Base-by-base conservation (phyloP, 2,797 vertebrate genomes). In the Pangasius krempfi region DNA sequence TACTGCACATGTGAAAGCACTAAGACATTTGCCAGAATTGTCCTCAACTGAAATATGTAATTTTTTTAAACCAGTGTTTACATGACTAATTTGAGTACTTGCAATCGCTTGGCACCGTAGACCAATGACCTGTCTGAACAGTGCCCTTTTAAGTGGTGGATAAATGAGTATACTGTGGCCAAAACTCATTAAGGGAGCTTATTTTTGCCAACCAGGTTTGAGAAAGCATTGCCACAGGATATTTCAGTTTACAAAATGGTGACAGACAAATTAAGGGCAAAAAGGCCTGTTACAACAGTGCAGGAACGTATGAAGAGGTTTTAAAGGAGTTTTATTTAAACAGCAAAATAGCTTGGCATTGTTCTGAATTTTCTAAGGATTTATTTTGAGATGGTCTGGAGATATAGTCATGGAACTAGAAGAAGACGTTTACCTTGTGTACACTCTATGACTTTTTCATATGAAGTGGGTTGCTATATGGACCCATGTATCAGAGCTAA, bases 251-350 rank as follows among this genome's bases (percentile, higher is more conserved):
- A 90, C 60, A 56, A 89, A 64, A 87, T n/a, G 4, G 87, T 89
- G 89, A 91, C 86, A 88, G 88, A 92, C 73, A 87, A 85, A 90
- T 89, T 78, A 50, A 84, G 68, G 70, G 84, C 25, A 86, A 75
- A 52, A 47, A 68, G 30, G 30, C 64, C 70, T 90, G 30, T 89
- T 80, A 81, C 37, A 91, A 83, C 60, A 83, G 40, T 64, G 70
- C 44, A 84, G 79, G 68, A 83, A 72, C 80, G 27, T 58, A 37
- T 1, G 3, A 72, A 72, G 30, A 8, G 72, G 37, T 30, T 30
- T 86, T 30, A 40, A 75, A 73, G 4, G 37, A 37, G 27, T 18
- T 76, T 62, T 62, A 37, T 62, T 86, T 86, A 9, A 64, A 83
- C 1, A 12, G 25, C 40, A 64, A 52, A 86, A 86, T n/a, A 66